Conservation (phyloP, 2,888 invertebrate genomes). For the Elgonia sp. region DNA sequence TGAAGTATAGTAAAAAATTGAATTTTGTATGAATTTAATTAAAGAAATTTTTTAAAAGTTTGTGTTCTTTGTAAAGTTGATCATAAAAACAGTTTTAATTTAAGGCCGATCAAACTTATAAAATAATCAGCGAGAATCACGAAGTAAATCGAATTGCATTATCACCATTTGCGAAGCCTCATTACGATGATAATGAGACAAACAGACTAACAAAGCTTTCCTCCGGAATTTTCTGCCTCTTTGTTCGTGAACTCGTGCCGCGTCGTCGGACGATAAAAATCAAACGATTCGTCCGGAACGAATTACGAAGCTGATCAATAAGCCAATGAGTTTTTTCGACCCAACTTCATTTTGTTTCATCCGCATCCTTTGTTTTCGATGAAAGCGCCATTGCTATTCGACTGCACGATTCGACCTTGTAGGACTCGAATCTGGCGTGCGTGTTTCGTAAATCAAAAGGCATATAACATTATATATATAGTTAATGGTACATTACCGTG, state of each 20-base stretch:
- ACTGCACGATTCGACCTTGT: background rate
- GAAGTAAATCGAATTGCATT: slow-evolving; percentile 10
- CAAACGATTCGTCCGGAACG: slow-evolving; percentile 45
- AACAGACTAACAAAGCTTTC: slow-evolving; percentile 39
- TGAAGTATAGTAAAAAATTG: too few species aligned
- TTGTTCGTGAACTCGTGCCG: slow-evolving; percentile 53
- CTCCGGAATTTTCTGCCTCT: slow-evolving; percentile 37
- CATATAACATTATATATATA: background rate
- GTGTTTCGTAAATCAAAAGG: slow-evolving; percentile 16
- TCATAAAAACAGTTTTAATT: background rate
- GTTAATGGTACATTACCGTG: slow-evolving; percentile 91
- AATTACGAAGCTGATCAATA: slow-evolving; percentile 58
- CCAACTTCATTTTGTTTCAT: slow-evolving; percentile 28
- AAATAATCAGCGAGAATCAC: slow-evolving; percentile 14
- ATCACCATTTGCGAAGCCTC: slow-evolving; percentile 19
- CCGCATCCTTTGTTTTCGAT: slow-evolving; percentile 13
- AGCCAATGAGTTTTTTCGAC: slow-evolving; percentile 41
- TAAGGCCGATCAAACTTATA: background rate
- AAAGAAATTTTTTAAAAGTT: background rate
- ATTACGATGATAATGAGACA: slow-evolving; percentile 51
- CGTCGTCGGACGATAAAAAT: slow-evolving; percentile 42
- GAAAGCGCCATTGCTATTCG: slow-evolving; percentile 31
- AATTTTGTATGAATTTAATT: too few species aligned
- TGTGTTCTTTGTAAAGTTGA: background rate
- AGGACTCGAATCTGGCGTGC: background rate